These are phyloP conservation scores for Mesorhabditis belari DNA, from an alignment of 2,888 invertebrate genomes.

Conservation along the genomic window DNA sequence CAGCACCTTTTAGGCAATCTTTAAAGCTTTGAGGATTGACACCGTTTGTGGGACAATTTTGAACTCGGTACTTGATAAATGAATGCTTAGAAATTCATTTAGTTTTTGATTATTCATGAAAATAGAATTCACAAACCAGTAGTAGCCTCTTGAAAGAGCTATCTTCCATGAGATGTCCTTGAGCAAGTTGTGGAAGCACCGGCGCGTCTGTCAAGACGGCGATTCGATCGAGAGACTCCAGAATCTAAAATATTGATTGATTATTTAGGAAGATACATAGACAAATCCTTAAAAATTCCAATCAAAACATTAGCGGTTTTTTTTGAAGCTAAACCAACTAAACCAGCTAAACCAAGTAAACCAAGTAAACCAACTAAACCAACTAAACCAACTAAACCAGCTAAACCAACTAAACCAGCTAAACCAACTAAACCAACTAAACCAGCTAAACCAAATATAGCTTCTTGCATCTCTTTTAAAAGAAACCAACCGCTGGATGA, in stretches of 20 bases:
- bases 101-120: too few species aligned
- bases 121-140: background rate
- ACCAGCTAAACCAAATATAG: too few species aligned
- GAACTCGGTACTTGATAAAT: too few species aligned
- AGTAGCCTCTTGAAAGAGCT: background rate
- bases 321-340: background rate
- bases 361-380: background rate
- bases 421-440: background rate
- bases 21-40: too few species aligned
- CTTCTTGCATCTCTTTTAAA: too few species aligned
- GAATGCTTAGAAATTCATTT: too few species aligned
- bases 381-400: background rate
- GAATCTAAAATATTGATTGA: conserved; percentile 15
- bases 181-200: conserved; percentile 1
- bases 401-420: background rate
- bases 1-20: too few species aligned
- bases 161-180: conserved; percentile 3
- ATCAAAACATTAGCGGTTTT: too few species aligned
- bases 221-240: conserved; percentile 37
- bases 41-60: too few species aligned
- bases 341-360: background rate
- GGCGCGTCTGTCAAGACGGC: conserved; percentile 20
- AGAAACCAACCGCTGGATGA: background rate
- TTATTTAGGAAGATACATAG: too few species aligned
- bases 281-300: too few species aligned